Conservation (phyloP, 2,113 vertebrate species). For the Cygnus buccinator region DNA sequence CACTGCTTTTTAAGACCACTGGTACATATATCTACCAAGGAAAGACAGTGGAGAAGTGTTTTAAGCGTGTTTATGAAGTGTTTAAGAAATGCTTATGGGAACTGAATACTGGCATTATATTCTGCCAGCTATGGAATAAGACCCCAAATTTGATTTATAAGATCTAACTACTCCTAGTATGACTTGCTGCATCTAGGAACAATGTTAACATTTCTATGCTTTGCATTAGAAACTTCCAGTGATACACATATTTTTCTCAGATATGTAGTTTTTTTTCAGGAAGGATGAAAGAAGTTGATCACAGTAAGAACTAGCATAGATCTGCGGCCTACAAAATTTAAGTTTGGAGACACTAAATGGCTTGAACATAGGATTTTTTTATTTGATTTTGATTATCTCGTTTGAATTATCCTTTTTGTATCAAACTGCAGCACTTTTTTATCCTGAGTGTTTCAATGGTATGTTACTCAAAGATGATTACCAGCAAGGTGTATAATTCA, state of each 20-base stretch:
- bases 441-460: neutral
- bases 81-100: neutral
- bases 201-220: neutral
- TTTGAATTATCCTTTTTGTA: neutral
- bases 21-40: neutral
- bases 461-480: neutral
- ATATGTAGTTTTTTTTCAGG: neutral
- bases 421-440: neutral
- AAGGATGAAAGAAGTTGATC: neutral
- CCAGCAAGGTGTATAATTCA: neutral
- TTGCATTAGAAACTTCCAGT: neutral
- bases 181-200: neutral
- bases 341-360: neutral
- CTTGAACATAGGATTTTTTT: neutral
- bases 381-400: neutral
- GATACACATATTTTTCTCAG: neutral
- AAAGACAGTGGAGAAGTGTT: neutral
- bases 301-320: fast-evolving
- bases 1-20: neutral
- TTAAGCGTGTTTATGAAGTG: neutral
- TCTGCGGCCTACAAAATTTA: neutral
- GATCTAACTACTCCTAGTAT: neutral
- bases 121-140: neutral
- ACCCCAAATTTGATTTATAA: neutral
- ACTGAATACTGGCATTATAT: neutral